Evolutionary conservation across 2,888 invertebrate species (phyloP), one percentile per base, ranked within the genome.

Genomic region (Pristionchus exspectatus): DNA sequence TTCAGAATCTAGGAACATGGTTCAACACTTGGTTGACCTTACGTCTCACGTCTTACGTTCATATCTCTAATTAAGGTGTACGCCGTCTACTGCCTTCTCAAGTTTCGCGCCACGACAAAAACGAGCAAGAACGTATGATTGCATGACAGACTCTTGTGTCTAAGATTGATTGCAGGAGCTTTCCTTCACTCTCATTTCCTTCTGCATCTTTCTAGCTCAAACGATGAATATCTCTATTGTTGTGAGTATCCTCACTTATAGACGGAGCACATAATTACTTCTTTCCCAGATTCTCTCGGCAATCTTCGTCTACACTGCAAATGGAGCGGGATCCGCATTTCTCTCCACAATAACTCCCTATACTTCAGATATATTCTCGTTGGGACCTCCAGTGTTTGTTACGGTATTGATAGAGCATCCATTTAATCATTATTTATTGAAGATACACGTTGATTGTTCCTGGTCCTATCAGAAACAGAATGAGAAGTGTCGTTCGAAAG

Each of bases 1-100:
- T 87, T n/a, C 69, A 87, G 87, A 87, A 87, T 87, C 44, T 87
- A 14, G n/a, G n/a, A 24, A 87, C 87, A 21, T 87, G 44, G 27
- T n/a, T 87, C 87, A 87, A 87, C 21, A 69, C 87, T 30, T 87
- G 87, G 87, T 50, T 87, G 18, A 44, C 69, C 2, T 16, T 69
- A 12, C 66, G 87, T 66, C 50, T 87, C n/a, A n/a, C 21, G 9
- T 54, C 9, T 10, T 54, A 54, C 54, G 18, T 16, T 56, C 27
- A 7, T 9, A 30, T 85, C n/a, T 12, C 21, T 81, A 50, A 81
- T 81, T 81, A 3, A 81, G 81, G 50, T 33, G n/a, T 81, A 81
- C 54, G 50, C 81, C 16, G 81, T 44, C 50, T 81, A 50, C 38
- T 50, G 81, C 24, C 50, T 81, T 18, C 81, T 81, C 81, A 81